These are phyloP conservation scores for Amaurobius ferox DNA, from an alignment of 2,888 invertebrate species.

Conservation along the genomic window DNA sequence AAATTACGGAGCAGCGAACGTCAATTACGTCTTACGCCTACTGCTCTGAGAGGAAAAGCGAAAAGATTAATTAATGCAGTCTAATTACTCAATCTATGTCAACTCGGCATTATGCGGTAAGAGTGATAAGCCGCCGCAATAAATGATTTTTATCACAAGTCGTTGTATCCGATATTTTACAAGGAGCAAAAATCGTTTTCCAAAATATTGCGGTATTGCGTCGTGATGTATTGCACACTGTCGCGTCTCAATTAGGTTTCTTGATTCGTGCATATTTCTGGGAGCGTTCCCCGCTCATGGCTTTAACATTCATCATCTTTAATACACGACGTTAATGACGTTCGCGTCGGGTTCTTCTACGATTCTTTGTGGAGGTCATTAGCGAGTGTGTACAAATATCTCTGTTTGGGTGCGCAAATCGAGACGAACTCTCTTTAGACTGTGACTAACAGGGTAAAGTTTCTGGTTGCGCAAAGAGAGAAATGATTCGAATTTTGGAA, in stretches of 20 bases:
- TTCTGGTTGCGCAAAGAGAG: neutral
- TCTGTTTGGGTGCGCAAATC: neutral
- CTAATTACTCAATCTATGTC: conserved; percentile 66
- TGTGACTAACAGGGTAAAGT: neutral
- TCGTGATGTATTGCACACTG: conserved; percentile 26
- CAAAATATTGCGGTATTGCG: conserved; percentile 38
- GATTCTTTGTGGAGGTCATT: conserved; percentile 46
- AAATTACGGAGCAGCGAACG: conserved; percentile 37
- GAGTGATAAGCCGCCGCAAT: conserved; percentile 42
- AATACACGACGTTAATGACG: conserved; percentile 46
- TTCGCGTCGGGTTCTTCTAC: conserved; percentile 50
- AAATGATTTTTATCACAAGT: conserved; percentile 60
- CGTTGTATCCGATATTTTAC: conserved; percentile 45
- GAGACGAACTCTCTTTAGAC: neutral
- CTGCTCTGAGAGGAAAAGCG: conserved; percentile 48
- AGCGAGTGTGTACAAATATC: conserved; percentile 15
- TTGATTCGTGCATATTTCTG: conserved; percentile 25
- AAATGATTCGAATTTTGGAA: neutral
- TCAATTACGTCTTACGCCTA: conserved; percentile 56
- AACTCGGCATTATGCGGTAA: conserved; percentile 49
- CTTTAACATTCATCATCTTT: conserved; percentile 51
- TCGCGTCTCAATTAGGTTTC: conserved; percentile 40
- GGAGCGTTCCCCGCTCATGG: conserved; percentile 31
- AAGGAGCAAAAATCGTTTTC: conserved; percentile 29
- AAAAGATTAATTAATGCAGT: conserved; percentile 59